phyloP scores from a whole-genome alignment of 92 coral and sea anemone species.

The Montipora capitata region DNA sequence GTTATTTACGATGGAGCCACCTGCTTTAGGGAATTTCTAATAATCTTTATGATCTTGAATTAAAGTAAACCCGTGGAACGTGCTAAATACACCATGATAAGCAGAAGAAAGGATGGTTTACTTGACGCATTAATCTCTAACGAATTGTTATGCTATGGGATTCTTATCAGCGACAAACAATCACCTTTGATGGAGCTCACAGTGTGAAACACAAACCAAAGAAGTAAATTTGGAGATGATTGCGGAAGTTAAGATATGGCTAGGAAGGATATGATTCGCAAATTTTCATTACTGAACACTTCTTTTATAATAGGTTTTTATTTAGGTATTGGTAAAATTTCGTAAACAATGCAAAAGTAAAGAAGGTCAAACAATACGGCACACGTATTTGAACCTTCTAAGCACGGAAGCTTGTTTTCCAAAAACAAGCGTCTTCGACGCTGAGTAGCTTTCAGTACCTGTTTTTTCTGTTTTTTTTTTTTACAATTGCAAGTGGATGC shows the following conservation, averaged over 20 bases:
- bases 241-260: slow-evolving; percentile 85
- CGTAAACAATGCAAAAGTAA: slow-evolving; percentile 82
- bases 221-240: slow-evolving; percentile 93
- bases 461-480: background rate
- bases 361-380: slow-evolving; percentile 71
- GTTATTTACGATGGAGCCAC: slow-evolving; percentile 69
- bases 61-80: slow-evolving; percentile 82
- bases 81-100: slow-evolving; percentile 81
- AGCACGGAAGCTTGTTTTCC: slow-evolving; percentile 79
- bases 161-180: slow-evolving; percentile 77
- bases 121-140: slow-evolving; percentile 83
- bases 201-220: slow-evolving; percentile 69
- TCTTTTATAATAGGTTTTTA: slow-evolving; percentile 77
- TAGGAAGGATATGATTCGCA: slow-evolving; percentile 70
- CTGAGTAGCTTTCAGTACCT: slow-evolving; percentile 68
- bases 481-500: slow-evolving; percentile 6
- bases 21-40: slow-evolving; percentile 60
- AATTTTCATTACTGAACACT: slow-evolving; percentile 85
- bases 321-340: slow-evolving; percentile 86
- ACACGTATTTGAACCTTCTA: slow-evolving; percentile 58
- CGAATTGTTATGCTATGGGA: slow-evolving; percentile 81
- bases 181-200: slow-evolving; percentile 72
- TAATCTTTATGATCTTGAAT: slow-evolving; percentile 82
- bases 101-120: slow-evolving; percentile 72
- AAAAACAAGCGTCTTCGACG: slow-evolving; percentile 45